phyloP scores from a whole-genome alignment of 2,797 vertebrate genomes.

The Lacerta agilis region DNA sequence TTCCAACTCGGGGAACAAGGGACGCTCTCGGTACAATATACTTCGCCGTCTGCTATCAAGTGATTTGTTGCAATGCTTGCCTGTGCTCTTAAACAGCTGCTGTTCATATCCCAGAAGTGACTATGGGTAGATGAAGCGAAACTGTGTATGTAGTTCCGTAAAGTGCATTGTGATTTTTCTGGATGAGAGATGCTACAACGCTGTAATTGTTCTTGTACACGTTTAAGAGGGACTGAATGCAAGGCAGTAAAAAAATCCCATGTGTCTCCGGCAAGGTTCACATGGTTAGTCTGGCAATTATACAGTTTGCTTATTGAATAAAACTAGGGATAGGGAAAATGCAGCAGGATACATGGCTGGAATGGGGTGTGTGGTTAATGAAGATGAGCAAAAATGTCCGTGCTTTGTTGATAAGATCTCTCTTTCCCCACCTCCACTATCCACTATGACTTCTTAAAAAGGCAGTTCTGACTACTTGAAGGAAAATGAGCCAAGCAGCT shows the following conservation, averaged over 20 bases:
- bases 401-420: not conserved
- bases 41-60: not conserved
- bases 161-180: conserved; percentile 16
- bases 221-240: not conserved
- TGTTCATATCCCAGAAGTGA: conserved; percentile 13
- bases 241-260: not conserved
- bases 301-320: conserved; percentile 15
- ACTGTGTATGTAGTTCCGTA: rapidly evolving
- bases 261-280: rapidly evolving
- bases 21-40: not conserved
- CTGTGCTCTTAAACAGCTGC: conserved; percentile 23
- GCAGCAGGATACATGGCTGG: not conserved
- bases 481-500: conserved; percentile 17
- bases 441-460: not conserved
- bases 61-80: not conserved
- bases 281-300: conserved; percentile 8
- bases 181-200: not conserved
- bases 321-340: not conserved
- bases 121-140: not conserved
- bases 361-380: not conserved
- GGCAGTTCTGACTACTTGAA: not conserved
- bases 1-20: not conserved
- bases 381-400: not conserved
- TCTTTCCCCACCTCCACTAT: no score
- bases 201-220: not conserved